Evolutionary conservation across 1,140 invertebrate genomes (phyloP), one percentile per base, ranked within the genome.

Genomic region (Hypsibius dujardini): DNA sequence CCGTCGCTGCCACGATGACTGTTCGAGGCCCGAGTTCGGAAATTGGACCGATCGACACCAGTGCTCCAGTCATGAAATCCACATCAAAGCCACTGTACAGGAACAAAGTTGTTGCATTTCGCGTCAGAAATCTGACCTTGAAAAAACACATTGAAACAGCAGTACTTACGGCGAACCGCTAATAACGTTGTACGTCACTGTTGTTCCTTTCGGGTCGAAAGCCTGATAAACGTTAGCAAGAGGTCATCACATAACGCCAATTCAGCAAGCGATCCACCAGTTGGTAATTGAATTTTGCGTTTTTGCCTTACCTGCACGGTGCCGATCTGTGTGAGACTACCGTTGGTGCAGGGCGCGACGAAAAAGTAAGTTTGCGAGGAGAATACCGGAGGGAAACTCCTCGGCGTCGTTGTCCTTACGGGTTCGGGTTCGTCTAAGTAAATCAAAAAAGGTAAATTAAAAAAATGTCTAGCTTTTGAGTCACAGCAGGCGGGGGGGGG

Each of bases 1-100:
- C n/a, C n/a, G 7, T 56, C 50, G 50, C 50, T 56, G n/a, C 50
- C 50, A 56, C 50, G n/a, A 56, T n/a, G 50, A 56, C n/a, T n/a
- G 7, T 7, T 12, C 50, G 50, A 56, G 50, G 50, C n/a, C 50
- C 50, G 7, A n/a, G 7, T 7, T 56, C 50, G 50, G n/a, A 12
- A n/a, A 56, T 56, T 56, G 50, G 50, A 7, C 7, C 7, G n/a
- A 56, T n/a, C n/a, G 50, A 56, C 7, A 56, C 50, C 7, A 56
- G 7, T 12, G 7, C n/a, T 56, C 50, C 50, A 7, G 50, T 56
- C 50, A n/a, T 12, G 50, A 56, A 56, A n/a, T n/a, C 50, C 50
- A 56, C 50, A 56, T 56, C 50, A n/a, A 56, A 56, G 7, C 50
- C 50, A 12, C 50, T 56, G n/a, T 7, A 56, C 28, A 28, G 28